Percentiles rank a stretch among this genome's conserved stretches.
Evolutionary conservation across 2,888 invertebrate species (phyloP).

Genomic region (Plemyria rubiginata): DNA sequence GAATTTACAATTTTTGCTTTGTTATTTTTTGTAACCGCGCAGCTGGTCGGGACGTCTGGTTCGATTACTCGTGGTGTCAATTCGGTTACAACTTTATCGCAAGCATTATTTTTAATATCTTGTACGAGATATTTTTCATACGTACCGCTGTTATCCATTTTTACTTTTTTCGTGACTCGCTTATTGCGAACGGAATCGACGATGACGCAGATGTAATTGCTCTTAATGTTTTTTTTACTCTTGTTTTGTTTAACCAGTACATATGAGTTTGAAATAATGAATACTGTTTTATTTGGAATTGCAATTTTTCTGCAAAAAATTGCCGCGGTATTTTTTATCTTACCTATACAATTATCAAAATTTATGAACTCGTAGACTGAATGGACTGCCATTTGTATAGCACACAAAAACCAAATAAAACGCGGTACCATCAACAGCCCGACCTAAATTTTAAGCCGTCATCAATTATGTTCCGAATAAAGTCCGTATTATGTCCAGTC

Average conservation of each 20-base stretch:
- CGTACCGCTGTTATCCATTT: conserved; percentile 53
- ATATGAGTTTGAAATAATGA: background rate
- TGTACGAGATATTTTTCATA: conserved; percentile 64
- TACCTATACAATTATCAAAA: conserved; percentile 31
- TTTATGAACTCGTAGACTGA: conserved; percentile 50
- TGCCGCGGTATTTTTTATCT: background rate
- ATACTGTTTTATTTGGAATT: background rate
- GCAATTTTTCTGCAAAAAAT: background rate
- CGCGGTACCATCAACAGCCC: conserved; percentile 57
- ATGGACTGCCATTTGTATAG: conserved; percentile 52
- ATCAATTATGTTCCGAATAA: conserved; percentile 69
- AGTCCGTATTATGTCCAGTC: conserved; percentile 55
- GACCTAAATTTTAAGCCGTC: conserved; percentile 66
- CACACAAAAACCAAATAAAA: conserved; percentile 69
- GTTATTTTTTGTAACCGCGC: conserved; percentile 71
- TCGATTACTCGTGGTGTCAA: conserved; percentile 75
- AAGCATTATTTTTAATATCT: conserved; percentile 71
- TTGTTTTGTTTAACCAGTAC: conserved; percentile 16
- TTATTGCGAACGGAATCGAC: conserved; percentile 32
- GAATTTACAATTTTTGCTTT: conserved; percentile 61
- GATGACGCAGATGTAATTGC: conserved; percentile 22
- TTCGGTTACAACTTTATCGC: conserved; percentile 61
- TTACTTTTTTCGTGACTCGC: conserved; percentile 51
- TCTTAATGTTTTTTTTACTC: background rate
- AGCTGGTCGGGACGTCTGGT: conserved; percentile 72